phyloP scores from a whole-genome alignment of 1,140 invertebrate genomes.

The Trichogramma pretiosum region DNA sequence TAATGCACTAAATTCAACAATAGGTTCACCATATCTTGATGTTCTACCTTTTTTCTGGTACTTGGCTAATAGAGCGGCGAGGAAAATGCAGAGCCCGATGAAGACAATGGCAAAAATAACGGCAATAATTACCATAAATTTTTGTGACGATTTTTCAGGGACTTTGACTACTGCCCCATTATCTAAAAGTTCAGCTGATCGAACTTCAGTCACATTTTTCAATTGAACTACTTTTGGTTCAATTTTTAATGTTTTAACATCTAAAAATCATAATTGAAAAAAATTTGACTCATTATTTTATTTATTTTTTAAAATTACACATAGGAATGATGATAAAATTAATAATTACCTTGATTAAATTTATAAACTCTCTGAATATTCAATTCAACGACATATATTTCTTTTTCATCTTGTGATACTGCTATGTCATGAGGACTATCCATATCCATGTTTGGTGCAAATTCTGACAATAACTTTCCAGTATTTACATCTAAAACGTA shows the following conservation, averaged over 20 bases:
- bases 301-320: too few species aligned
- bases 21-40: constrained; percentile 25
- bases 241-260: constrained; percentile 10
- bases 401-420: constrained; percentile 55
- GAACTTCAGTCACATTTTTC: constrained; percentile 6
- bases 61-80: constrained; percentile 35
- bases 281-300: too few species aligned
- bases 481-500: constrained; percentile 58
- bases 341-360: constrained; percentile 46
- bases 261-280: too few species aligned
- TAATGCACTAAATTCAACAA: constrained; percentile 39
- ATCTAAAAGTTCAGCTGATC: neutral
- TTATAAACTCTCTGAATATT: constrained; percentile 55
- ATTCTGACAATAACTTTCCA: constrained; percentile 51
- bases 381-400: constrained; percentile 68
- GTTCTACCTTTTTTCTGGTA: constrained; percentile 43
- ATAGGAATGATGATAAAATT: neutral
- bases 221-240: neutral
- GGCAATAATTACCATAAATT: constrained; percentile 5
- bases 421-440: constrained; percentile 67
- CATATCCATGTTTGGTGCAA: constrained; percentile 54
- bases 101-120: constrained; percentile 28
- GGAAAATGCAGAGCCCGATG: constrained; percentile 31
- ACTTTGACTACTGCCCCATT: neutral
- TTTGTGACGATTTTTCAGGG: constrained; percentile 10